Conservation (phyloP, 2,113 vertebrate genomes). For the Apistogramma diplotaenia region DNA sequence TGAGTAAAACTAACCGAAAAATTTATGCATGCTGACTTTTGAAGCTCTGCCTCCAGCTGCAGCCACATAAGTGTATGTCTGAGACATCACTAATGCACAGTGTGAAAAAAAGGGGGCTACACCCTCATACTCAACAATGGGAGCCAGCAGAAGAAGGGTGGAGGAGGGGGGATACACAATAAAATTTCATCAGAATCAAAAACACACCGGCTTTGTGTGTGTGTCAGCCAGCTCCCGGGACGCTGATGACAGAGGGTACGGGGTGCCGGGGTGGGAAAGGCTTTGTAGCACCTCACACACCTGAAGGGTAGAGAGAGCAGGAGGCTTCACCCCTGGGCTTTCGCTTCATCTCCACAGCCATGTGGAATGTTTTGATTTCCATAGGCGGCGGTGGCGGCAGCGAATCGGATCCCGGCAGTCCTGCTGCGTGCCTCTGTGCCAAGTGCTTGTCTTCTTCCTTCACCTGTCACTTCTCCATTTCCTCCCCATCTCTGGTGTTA, state of each 20-base stretch:
- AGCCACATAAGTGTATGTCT: neutral
- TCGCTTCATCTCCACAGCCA: slow-evolving; percentile 44
- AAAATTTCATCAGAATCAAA: slow-evolving; percentile 16
- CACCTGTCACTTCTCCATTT: slow-evolving; percentile 37
- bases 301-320: slow-evolving; percentile 36
- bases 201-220: slow-evolving; percentile 39
- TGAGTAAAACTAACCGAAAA: slow-evolving; percentile 2
- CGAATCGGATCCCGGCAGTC: slow-evolving; percentile 15
- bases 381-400: slow-evolving; percentile 15
- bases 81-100: neutral
- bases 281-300: slow-evolving; percentile 32
- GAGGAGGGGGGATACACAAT: neutral
- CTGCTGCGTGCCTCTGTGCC: neutral
- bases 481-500: neutral
- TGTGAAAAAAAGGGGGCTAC: neutral
- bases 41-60: slow-evolving; percentile 6
- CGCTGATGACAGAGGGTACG: neutral
- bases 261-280: neutral
- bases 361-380: slow-evolving; percentile 56
- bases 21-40: neutral
- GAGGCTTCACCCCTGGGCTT: slow-evolving; percentile 34
- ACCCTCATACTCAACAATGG: neutral
- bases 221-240: slow-evolving; percentile 34
- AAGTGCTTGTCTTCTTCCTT: neutral
- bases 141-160: neutral